Evolutionary conservation across 2,888 invertebrate species (phyloP).

Genomic region (Schizotus pectinicornis): DNA sequence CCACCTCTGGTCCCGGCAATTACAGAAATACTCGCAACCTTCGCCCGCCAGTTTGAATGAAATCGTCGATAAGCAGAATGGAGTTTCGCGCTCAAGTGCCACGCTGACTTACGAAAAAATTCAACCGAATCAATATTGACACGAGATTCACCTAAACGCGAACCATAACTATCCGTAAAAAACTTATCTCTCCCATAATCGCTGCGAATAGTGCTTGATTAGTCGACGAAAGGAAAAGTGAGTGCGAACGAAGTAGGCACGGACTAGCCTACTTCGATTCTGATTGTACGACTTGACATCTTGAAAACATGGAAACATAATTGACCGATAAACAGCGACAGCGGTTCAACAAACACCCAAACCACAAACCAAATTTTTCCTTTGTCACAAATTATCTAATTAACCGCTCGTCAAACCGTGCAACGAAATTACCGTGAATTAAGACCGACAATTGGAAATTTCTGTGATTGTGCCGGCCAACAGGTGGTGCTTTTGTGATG

Average conservation of each 20-base stretch:
- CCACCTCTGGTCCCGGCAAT: slow-evolving; percentile 14
- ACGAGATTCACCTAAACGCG: too few species aligned
- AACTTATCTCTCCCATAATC: background rate
- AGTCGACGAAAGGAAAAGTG: slow-evolving; percentile 27
- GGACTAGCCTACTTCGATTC: slow-evolving; percentile 47
- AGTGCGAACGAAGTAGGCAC: slow-evolving; percentile 38
- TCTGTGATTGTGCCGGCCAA: too few species aligned
- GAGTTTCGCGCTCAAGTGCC: slow-evolving; percentile 1
- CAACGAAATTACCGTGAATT: slow-evolving; percentile 24
- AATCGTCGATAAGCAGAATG: background rate
- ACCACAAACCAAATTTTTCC: background rate
- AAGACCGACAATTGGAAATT: too few species aligned
- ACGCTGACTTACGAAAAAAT: background rate
- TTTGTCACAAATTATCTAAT: background rate
- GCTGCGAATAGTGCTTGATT: slow-evolving; percentile 7
- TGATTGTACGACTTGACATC: slow-evolving; percentile 43
- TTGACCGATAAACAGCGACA: slow-evolving; percentile 8
- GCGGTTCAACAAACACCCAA: background rate
- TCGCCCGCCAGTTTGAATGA: slow-evolving; percentile 15
- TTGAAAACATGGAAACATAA: slow-evolving; percentile 44
- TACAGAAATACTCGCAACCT: slow-evolving; percentile 17
- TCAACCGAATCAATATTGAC: slow-evolving; percentile 13
- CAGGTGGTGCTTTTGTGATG: slow-evolving; percentile 8
- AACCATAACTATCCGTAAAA: too few species aligned
- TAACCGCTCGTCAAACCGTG: background rate